phyloP scores from a whole-genome alignment of 64 coral and sea anemone species.

The Actinia tenebrosa region DNA sequence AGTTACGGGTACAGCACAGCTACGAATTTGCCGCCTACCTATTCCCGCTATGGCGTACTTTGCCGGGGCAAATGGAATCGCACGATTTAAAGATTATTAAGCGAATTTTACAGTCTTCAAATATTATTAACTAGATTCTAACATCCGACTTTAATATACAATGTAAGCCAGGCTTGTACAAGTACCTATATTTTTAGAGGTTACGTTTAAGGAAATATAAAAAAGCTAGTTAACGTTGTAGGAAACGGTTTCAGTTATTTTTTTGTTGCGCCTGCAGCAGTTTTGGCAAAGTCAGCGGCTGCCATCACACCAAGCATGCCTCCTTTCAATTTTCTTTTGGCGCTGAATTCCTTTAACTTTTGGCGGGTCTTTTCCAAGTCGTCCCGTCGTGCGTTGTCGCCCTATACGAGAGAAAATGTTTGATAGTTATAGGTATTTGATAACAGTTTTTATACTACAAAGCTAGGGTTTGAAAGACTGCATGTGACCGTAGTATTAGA shows the following conservation, averaged over 20 bases:
- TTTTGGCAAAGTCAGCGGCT: conserved; percentile 15
- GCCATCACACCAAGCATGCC: conserved; percentile 82
- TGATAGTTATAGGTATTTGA: too few relatives aligned
- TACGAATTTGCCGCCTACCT: neutral
- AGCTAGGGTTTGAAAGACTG: too few relatives aligned
- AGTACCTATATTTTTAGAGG: neutral
- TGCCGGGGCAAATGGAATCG: neutral
- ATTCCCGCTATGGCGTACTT: neutral
- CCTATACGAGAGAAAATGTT: conserved; percentile 29
- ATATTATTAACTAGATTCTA: neutral
- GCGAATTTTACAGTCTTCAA: neutral
- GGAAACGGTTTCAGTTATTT: neutral
- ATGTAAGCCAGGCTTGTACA: neutral
- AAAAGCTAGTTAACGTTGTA: neutral
- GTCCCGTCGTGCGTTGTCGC: conserved; percentile 69
- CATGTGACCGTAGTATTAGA: too few relatives aligned
- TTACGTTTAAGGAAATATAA: neutral
- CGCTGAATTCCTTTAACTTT: conserved; percentile 92
- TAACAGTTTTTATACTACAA: too few relatives aligned
- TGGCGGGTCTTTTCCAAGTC: conserved; percentile 70
- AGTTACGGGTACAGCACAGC: neutral
- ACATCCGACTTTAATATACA: neutral
- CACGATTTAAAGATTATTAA: neutral
- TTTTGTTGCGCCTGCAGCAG: neutral
- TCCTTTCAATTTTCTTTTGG: conserved; percentile 87